Conservation (phyloP, 2,113 vertebrate genomes). For the Cololabis saira region DNA sequence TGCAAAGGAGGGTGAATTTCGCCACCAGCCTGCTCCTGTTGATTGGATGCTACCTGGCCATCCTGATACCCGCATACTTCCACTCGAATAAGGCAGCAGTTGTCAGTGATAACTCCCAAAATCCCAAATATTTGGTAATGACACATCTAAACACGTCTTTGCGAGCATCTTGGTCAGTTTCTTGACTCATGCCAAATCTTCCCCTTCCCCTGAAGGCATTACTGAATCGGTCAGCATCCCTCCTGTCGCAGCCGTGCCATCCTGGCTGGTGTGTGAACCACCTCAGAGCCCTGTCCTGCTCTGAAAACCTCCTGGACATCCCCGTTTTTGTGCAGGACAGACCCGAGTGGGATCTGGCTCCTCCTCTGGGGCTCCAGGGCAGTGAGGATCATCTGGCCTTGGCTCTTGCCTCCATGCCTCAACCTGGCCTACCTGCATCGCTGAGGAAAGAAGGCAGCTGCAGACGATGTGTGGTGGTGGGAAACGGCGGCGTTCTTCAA, state of each 20-base stretch:
- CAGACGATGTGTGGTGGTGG: conserved; percentile 81
- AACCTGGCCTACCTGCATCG: conserved; percentile 58
- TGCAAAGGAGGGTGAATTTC: conserved; percentile 70
- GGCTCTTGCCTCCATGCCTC: conserved; percentile 71
- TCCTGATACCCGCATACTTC: conserved; percentile 80
- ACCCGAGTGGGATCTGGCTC: conserved; percentile 53
- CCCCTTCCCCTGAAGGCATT: conserved; percentile 53
- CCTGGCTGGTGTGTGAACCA: conserved; percentile 61
- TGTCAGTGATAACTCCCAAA: conserved; percentile 30
- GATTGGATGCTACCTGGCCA: conserved; percentile 72
- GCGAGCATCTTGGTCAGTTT: not conserved
- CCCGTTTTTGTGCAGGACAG: conserved; percentile 74
- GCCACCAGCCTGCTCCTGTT: conserved; percentile 72
- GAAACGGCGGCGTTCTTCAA: conserved; percentile 79
- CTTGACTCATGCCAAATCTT: not conserved
- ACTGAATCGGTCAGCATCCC: conserved; percentile 69
- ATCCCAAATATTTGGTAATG: conserved; percentile 63
- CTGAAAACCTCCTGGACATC: conserved; percentile 64
- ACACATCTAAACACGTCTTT: not conserved
- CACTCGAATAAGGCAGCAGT: conserved; percentile 22
- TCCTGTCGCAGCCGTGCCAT: conserved; percentile 70
- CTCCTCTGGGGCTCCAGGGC: conserved; percentile 80
- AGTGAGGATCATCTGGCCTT: conserved; percentile 64
- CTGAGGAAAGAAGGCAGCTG: conserved; percentile 58
- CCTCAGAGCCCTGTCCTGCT: conserved; percentile 57